A percentile compares a stretch with the other conserved stretches of the same genome.
Conservation (phyloP, 30 jellyfish, hydroid and myxozoan genomes). For the Hydra vulgaris region DNA sequence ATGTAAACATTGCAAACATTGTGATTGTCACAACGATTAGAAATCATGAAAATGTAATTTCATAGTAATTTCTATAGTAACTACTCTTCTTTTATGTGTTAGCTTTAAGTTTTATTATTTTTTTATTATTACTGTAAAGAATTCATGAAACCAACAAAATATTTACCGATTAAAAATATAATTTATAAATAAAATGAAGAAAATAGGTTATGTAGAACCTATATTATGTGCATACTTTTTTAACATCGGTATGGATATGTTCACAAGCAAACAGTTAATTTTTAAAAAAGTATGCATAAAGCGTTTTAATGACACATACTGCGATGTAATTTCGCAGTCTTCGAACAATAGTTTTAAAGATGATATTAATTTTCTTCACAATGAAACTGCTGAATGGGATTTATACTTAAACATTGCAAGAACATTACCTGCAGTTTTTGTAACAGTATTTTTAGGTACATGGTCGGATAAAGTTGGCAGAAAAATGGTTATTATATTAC, state of each 20-base stretch:
- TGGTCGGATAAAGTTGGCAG: conserved; percentile 91
- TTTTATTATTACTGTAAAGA: too few relatives aligned
- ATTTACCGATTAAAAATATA: too few relatives aligned
- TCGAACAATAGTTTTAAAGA: conserved; percentile 7
- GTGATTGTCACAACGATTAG: too few relatives aligned
- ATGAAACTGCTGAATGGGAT: conserved; percentile 63
- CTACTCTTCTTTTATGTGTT: too few relatives aligned
- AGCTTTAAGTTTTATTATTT: too few relatives aligned
- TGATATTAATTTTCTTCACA: conserved; percentile 41
- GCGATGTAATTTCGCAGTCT: conserved; percentile 25
- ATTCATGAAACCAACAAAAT: neutral
- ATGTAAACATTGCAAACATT: too few relatives aligned
- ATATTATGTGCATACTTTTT: conserved; percentile 64
- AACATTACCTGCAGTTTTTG: conserved; percentile 61
- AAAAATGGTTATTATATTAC: conserved; percentile 46
- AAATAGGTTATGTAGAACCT: conserved; percentile 63
- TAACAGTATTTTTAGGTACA: conserved; percentile 55
- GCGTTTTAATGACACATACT: conserved; percentile 44
- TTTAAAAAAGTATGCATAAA: conserved; percentile 52
- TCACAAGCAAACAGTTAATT: conserved; percentile 58
- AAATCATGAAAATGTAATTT: too few relatives aligned
- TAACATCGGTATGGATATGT: conserved; percentile 25
- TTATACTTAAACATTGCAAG: conserved; percentile 47
- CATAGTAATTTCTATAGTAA: too few relatives aligned
- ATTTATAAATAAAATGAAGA: neutral